Base-by-base conservation (phyloP, 1,140 invertebrate species). In the Macrotrachela quadricornifera region DNA sequence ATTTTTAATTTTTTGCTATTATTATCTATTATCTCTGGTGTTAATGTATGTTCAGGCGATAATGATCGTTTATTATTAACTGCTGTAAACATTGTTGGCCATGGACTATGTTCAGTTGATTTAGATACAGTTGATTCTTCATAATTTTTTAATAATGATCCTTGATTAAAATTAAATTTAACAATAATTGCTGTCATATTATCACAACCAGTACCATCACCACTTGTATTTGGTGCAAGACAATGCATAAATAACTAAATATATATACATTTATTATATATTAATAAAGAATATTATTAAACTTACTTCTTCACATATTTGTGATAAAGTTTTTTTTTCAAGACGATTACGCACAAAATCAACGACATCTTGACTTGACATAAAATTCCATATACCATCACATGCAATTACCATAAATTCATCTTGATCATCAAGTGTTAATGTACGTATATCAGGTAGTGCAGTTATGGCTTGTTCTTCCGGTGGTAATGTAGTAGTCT, bases 131-230 rank as follows among this genome's bases (percentile, higher is more conserved):
- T 8, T 30, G 21, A 30, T 30, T 30, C 3, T 30, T 30, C 21
- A 30, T 30, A 2, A 8, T 2, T 30, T 30, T 30, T 2, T 30
- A 30, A 4, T 30, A 4, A 4, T 2, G 21, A 30, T 30, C 3
- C 2, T 30, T 30, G 21, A 30, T 30, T 30, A 30, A 2, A 30
- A 49, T 59, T 49, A 38, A 72, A 62, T 52, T 59, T 73, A 12
- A 96, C 78, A 62, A 96, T 86, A 49, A 96, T 82, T 50, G 85
- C 85, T 1, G 91, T 96, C 91, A 96, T 96, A 69, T 97, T 97
- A 70, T 97, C 92, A 71, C 90, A 96, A 37, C 91, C 91, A 10
- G 87, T 94, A 18, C 88, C 90, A 70, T 96, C 91, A 4, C 86
- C 85, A 57, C 78, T 71, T 2, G 86, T 90, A 62, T 88, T 79